Evolutionary conservation across 2,113 vertebrate genomes (phyloP), one percentile per base, ranked within the genome.

Genomic region (Neolamprologus sp.): DNA sequence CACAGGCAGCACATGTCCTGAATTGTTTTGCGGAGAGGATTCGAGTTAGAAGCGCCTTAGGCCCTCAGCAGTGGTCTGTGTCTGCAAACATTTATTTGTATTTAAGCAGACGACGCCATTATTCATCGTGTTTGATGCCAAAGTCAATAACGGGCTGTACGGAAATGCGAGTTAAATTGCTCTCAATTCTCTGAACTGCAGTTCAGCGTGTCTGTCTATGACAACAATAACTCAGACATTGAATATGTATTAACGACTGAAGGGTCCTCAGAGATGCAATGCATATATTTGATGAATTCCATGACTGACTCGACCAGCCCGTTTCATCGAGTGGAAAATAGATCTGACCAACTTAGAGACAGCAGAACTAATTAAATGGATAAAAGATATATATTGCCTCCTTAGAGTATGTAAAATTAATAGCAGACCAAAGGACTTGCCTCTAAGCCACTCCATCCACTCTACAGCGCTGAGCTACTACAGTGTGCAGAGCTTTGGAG

Each of bases 281-380:
- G 86, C 89, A 87, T 91, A 88, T 89, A 89, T 85, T 91, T 93
- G 89, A 93, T 92, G 75, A 86, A 91, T 92, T 88, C 81, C 42
- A 23, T 84, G 80, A 87, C 19, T 84, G 90, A 89, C 88, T 92
- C 90, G 91, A 92, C 93, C 40, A 37, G 89, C 81, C 78, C n/a
- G 53, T 83, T 86, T 81, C 40, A 45, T 83, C 47, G 26, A 53
- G 73, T 81, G 88, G 75, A 81, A 93, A 95, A 94, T 93, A 93
- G 87, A 95, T 92, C 81, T 81, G 87, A 93, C 88, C 89, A 91
- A 90, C 85, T 91, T 82, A 80, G 86, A 94, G 91, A 94, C 93
- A 93, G 91, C 80, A 90, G 83, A 93, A 92, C 92, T 96, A 94
- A 95, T 95, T 93, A 95, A 95, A 95, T 80, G 79, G 92, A 93